Percentiles rank a stretch among this genome's conserved stretches.
Evolutionary conservation across 2,797 vertebrate species (phyloP).

Genomic region (Echiichthys vipera): DNA sequence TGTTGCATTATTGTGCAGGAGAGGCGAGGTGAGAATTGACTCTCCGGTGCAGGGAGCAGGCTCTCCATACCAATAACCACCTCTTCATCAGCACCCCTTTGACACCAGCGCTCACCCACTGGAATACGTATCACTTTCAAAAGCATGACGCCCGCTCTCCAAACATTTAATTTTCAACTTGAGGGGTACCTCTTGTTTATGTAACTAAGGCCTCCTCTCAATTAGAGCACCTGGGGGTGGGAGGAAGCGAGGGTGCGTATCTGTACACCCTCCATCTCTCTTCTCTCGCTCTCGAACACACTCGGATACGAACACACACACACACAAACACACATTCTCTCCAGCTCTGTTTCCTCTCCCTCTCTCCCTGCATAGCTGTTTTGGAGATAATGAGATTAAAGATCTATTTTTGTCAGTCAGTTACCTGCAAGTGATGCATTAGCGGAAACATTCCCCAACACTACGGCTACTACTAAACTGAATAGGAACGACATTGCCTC

Average conservation of each 20-base stretch:
- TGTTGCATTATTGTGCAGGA: slow-evolving; percentile 64
- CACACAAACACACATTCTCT: slow-evolving; percentile 14
- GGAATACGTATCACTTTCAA: slow-evolving; percentile 62
- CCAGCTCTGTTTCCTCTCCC: not conserved
- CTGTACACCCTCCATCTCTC: slow-evolving; percentile 31
- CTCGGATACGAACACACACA: slow-evolving; percentile 41
- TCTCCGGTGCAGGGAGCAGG: slow-evolving; percentile 59
- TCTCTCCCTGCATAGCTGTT: slow-evolving; percentile 37
- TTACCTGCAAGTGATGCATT: slow-evolving; percentile 64
- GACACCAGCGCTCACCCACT: slow-evolving; percentile 61
- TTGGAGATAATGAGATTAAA: slow-evolving; percentile 71
- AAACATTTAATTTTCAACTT: slow-evolving; percentile 76
- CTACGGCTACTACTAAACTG: slow-evolving; percentile 40
- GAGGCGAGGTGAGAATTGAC: slow-evolving; percentile 62
- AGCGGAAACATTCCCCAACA: slow-evolving; percentile 48
- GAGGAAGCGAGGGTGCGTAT: slow-evolving; percentile 55
- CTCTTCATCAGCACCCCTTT: slow-evolving; percentile 66
- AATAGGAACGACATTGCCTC: slow-evolving; percentile 43
- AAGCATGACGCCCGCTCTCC: slow-evolving; percentile 56
- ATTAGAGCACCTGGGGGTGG: slow-evolving; percentile 62
- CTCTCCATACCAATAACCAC: slow-evolving; percentile 72
- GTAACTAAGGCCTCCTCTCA: slow-evolving; percentile 73
- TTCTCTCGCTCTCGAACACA: slow-evolving; percentile 47
- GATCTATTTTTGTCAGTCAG: slow-evolving; percentile 63
- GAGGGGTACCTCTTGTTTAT: slow-evolving; percentile 73